These are phyloP conservation scores for Gandaritis pyraliata DNA, from an alignment of 2,888 invertebrate genomes.

Conservation along the genomic window DNA sequence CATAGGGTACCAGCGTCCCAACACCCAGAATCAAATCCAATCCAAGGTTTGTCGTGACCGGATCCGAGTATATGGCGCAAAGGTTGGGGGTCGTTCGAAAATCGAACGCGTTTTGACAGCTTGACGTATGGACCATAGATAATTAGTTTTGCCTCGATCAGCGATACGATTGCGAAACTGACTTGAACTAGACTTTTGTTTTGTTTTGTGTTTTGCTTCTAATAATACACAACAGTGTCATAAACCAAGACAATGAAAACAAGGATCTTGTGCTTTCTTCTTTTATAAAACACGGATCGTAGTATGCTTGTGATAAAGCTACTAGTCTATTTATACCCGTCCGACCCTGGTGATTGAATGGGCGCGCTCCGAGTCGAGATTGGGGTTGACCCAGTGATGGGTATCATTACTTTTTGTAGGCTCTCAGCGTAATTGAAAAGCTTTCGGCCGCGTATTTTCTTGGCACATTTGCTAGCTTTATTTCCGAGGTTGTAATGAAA, in stretches of 20 bases:
- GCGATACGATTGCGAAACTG: background rate
- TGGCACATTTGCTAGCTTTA: background rate
- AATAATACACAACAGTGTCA: too few species aligned
- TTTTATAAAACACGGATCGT: background rate
- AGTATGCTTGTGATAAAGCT: conserved; percentile 25
- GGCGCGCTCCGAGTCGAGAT: conserved; percentile 25
- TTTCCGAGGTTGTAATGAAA: background rate
- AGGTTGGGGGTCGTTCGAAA: conserved; percentile 70
- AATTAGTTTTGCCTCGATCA: conserved; percentile 40
- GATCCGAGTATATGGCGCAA: conserved; percentile 59
- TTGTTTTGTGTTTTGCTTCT: background rate
- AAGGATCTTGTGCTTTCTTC: background rate
- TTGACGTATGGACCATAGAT: conserved; percentile 58
- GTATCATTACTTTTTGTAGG: conserved; percentile 15
- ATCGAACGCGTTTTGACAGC: conserved; percentile 64
- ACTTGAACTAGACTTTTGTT: background rate
- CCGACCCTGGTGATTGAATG: conserved; percentile 25
- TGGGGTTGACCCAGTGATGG: conserved; percentile 24
- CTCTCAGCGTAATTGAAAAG: conserved; percentile 27
- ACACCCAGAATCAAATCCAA: conserved; percentile 65
- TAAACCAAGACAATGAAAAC: too few species aligned
- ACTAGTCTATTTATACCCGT: conserved; percentile 5
- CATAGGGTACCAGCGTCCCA: conserved; percentile 43
- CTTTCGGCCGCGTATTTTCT: background rate
- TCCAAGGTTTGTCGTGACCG: conserved; percentile 77